Evolutionary conservation across 2,888 invertebrate genomes (phyloP), one percentile per base, ranked within the genome.

Genomic region (Chaetogeoica ovagalla): DNA sequence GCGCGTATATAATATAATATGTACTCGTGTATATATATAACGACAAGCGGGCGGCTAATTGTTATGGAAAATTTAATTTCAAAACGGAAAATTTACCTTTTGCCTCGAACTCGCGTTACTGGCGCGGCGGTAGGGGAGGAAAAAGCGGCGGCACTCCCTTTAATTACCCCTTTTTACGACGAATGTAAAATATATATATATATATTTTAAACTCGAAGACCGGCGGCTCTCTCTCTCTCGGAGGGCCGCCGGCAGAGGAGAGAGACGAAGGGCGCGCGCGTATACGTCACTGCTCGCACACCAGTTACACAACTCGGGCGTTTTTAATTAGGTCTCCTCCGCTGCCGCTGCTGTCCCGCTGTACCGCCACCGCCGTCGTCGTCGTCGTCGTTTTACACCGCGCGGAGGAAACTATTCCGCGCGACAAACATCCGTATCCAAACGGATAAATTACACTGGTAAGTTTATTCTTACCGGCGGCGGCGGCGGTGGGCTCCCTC

Each of bases 71-170:
- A 76, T 76, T 76, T 76, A 76, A 76, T 76, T 76, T 76, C 59
- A 76, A 76, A 76, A n/a, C n/a, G 66, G 75, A 68, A 76, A 76
- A 76, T 76, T 76, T 76, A 76, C 75, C 75, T 76, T 76, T 68
- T n/a, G 68, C 68, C n/a, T n/a, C 30, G 30, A 30, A 30, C 1
- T 1, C 30, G 30, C 30, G 30, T 1, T 4, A 4, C 2, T 4
- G 30, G 19, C 75, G 37, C 11, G 55, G 37, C 55, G 55, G 37
- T 1, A 43, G 43, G 9, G 43, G 43, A 43, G 11, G 6, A 7
- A 7, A 43, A 11, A 43, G 11, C 48, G 48, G 7, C 9, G 48
- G 48, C 48, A 9, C 48, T 48, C 48, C 65, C 74, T 76, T 76
- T 68, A 68, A 76, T 68, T 76, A 76, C 75, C 75, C 75, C 75